Conservation (phyloP, 2,113 vertebrate species). For the Burhinus oedicnemus region DNA sequence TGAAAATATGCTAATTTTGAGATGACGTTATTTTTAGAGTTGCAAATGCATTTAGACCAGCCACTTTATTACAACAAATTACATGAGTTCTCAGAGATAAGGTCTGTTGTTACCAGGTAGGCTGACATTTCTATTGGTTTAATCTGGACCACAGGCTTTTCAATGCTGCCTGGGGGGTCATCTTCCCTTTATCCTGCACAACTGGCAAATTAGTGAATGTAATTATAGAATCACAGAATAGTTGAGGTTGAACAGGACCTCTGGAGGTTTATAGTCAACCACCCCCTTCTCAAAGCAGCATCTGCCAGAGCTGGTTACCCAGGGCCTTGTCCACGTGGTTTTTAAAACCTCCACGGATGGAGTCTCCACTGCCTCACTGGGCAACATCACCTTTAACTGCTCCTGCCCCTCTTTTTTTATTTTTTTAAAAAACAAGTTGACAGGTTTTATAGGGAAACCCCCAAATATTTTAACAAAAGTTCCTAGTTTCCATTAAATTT, state of each 20-base stretch:
- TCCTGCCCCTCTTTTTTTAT: fast-evolving
- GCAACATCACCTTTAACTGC: not conserved
- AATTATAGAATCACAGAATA: not conserved
- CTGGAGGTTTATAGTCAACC: not conserved
- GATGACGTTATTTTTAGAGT: conserved; percentile 32
- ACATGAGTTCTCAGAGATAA: not conserved
- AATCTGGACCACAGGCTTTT: not conserved
- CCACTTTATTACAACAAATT: not conserved
- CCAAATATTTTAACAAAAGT: not conserved
- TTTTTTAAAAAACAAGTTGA: not conserved
- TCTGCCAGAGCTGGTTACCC: not conserved
- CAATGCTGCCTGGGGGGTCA: not conserved
- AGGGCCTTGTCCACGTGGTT: not conserved
- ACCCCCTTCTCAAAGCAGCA: not conserved
- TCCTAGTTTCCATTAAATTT: not conserved
- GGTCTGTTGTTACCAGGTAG: not conserved
- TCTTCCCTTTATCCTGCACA: not conserved
- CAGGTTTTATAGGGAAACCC: not conserved
- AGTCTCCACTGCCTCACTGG: not conserved
- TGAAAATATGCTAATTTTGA: conserved; percentile 51
- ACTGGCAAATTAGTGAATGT: not conserved
- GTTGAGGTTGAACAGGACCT: not conserved
- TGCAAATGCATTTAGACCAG: not conserved
- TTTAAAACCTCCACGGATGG: not conserved
- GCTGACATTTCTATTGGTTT: not conserved